A percentile compares a stretch with the other conserved stretches of the same genome.
These are phyloP conservation scores for Maconellicoccus hirsutus DNA, from an alignment of 1,140 invertebrate genomes.

Conservation along the genomic window DNA sequence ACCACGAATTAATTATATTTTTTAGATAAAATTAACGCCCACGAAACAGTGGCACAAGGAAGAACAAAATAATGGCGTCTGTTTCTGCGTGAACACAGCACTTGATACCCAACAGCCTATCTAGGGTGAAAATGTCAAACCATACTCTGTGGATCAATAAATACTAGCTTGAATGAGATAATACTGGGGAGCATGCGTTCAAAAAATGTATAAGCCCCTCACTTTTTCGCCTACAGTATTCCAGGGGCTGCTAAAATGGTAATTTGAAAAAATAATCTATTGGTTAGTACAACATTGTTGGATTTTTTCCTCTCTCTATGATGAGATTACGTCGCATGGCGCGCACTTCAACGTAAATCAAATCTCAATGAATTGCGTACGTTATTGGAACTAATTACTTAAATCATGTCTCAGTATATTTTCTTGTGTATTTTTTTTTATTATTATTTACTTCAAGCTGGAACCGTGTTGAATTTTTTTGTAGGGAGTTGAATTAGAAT, in stretches of 20 bases:
- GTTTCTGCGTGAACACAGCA: slow-evolving; percentile 2
- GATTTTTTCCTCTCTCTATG: too few species aligned
- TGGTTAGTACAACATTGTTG: too few species aligned
- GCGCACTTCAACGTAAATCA: too few species aligned
- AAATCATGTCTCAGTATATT: too few species aligned
- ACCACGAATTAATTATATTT: neutral
- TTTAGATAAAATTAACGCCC: neutral
- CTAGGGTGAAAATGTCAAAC: slow-evolving; percentile 3
- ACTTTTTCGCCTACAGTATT: neutral
- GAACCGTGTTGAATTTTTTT: too few species aligned
- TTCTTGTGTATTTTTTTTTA: too few species aligned
- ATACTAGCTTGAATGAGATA: slow-evolving; percentile 4
- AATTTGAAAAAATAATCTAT: neutral
- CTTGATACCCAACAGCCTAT: slow-evolving; percentile 3
- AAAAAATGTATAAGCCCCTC: neutral
- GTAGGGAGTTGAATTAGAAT: too few species aligned
- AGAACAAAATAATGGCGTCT: neutral
- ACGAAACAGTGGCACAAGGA: neutral
- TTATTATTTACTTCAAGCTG: too few species aligned
- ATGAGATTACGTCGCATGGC: too few species aligned
- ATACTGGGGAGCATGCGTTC: slow-evolving; percentile 6
- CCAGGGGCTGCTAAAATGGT: neutral
- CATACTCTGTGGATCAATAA: neutral
- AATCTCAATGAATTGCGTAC: too few species aligned
- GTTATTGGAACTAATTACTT: too few species aligned